These are phyloP conservation scores for Osmoderma eremita DNA, from an alignment of 2,888 invertebrate genomes.

Conservation along the genomic window DNA sequence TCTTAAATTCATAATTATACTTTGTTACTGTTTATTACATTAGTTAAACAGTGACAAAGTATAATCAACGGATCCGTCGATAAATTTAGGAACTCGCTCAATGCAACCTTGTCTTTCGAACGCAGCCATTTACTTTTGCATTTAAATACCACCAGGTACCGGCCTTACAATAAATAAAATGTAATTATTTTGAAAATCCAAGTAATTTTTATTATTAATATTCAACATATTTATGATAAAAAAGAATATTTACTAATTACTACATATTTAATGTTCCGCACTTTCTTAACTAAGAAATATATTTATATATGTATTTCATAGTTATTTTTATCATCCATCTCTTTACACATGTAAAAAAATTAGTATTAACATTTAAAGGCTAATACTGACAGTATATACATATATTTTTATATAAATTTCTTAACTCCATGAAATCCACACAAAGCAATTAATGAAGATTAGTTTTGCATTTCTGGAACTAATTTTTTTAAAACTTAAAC, in stretches of 20 bases:
- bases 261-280: conserved; percentile 31
- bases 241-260: conserved; percentile 25
- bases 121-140: no score
- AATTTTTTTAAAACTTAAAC: no score
- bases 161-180: no score
- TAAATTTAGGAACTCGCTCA: no score
- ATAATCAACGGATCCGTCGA: no score
- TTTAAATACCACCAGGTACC: no score
- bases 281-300: conserved; percentile 14
- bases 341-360: conserved; percentile 30
- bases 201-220: conserved; percentile 32
- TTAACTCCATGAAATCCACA: conserved; percentile 8
- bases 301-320: conserved; percentile 24
- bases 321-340: conserved; percentile 16
- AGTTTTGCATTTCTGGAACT: conserved; percentile 22
- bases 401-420: conserved; percentile 30
- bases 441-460: conserved; percentile 14
- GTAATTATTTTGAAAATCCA: conserved; percentile 9
- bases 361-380: conserved; percentile 37
- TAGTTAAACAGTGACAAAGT: no score
- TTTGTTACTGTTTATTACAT: no score
- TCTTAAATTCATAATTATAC: no score
- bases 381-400: conserved; percentile 40
- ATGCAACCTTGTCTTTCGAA: no score
- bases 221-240: conserved; percentile 34